Percentiles rank a stretch among this genome's conserved stretches.
Evolutionary conservation across 1,140 invertebrate genomes (phyloP).

Genomic region (Notospermus geniculatus): DNA sequence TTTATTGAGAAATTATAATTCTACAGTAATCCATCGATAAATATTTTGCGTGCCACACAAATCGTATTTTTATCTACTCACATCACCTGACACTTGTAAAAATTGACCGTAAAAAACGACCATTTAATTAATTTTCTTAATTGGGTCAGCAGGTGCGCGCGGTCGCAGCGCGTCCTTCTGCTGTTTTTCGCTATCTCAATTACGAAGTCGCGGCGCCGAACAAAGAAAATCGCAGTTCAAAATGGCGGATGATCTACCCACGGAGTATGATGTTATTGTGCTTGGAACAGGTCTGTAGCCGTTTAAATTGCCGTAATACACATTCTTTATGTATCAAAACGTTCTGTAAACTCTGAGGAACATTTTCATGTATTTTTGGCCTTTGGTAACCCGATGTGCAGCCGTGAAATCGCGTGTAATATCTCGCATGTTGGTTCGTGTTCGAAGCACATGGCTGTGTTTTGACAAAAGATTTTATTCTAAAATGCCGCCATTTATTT

Average conservation of each 20-base stretch:
- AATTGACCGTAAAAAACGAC: too few relatives aligned
- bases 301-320: conserved; percentile 32
- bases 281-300: conserved; percentile 76
- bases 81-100: too few relatives aligned
- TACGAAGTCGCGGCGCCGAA: too few relatives aligned
- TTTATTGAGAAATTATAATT: too few relatives aligned
- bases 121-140: too few relatives aligned
- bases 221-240: conserved; percentile 1
- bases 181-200: too few relatives aligned
- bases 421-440: not conserved
- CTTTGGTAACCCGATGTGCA: not conserved
- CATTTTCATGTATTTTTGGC: not conserved
- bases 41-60: too few relatives aligned
- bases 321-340: not conserved
- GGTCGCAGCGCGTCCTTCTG: too few relatives aligned
- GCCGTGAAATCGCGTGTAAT: not conserved
- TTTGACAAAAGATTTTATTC: conserved; percentile 4
- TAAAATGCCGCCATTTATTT: not conserved
- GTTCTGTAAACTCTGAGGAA: not conserved
- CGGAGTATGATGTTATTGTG: conserved; percentile 85
- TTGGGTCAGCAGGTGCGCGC: too few relatives aligned
- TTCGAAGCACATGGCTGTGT: too few relatives aligned
- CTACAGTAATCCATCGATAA: too few relatives aligned
- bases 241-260: conserved; percentile 72
- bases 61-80: too few relatives aligned